These are phyloP conservation scores for Cherax destructor DNA, from an alignment of 1,140 invertebrate species.

Conservation along the genomic window DNA sequence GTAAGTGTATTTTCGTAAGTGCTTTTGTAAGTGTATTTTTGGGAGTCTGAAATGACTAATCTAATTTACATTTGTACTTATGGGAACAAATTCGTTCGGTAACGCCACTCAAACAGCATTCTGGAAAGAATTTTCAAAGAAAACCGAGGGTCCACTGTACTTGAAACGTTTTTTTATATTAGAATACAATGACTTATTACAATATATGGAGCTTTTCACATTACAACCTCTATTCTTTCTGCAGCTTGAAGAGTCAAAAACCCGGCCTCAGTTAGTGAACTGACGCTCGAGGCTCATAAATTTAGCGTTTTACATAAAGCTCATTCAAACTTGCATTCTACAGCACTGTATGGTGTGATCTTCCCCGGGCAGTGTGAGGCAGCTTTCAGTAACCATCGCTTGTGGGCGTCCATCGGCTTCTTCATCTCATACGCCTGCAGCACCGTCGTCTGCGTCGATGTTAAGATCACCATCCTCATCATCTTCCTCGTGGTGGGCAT, in stretches of 20 bases:
- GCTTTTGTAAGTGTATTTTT: no score
- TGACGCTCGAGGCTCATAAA: background rate
- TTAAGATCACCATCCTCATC: conserved; percentile 73
- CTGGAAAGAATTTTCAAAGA: no score
- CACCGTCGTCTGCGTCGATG: conserved; percentile 72
- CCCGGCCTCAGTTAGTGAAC: background rate
- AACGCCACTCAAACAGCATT: no score
- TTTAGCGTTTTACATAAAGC: background rate
- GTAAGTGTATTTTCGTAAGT: no score
- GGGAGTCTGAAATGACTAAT: no score
- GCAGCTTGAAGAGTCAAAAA: background rate
- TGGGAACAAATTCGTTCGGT: no score
- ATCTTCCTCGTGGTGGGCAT: conserved; percentile 71
- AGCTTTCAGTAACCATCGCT: conserved; percentile 95
- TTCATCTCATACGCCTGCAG: conserved; percentile 92
- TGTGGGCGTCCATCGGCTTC: conserved; percentile 95
- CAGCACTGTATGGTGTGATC: conserved; percentile 80
- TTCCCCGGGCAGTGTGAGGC: conserved; percentile 95
- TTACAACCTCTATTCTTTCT: background rate
- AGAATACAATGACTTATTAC: background rate
- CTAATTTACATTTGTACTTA: no score
- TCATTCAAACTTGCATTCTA: background rate
- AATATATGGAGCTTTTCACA: background rate
- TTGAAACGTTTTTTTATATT: no score
- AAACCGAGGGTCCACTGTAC: no score